Conservation (phyloP, 1,140 invertebrate genomes). For the Cardiocondyla obscurior region DNA sequence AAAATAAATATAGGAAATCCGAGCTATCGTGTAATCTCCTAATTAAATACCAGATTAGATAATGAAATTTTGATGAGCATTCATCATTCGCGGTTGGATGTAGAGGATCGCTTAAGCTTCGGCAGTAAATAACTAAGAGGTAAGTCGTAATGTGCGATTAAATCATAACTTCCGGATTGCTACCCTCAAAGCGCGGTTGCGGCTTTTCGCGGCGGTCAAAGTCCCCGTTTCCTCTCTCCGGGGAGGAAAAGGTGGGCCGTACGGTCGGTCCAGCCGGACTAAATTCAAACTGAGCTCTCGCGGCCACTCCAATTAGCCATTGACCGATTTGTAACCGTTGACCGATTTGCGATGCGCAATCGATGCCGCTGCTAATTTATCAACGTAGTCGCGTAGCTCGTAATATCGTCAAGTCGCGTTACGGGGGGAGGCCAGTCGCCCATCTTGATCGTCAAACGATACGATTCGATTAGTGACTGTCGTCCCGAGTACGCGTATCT, state of each 20-base stretch:
- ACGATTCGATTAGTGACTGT: neutral
- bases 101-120: neutral
- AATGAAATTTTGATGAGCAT: neutral
- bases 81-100: neutral
- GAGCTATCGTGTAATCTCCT: neutral
- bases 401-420: neutral
- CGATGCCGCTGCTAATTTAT: conserved; percentile 58
- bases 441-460: conserved; percentile 31
- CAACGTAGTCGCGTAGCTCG: conserved; percentile 2
- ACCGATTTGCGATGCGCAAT: conserved; percentile 72
- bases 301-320: conserved; percentile 74
- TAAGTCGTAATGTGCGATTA: conserved; percentile 23
- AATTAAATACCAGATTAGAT: neutral
- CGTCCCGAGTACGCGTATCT: neutral
- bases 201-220: conserved; percentile 55
- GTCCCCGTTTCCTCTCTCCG: conserved; percentile 61
- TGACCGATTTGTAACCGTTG: conserved; percentile 71
- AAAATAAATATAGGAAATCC: neutral
- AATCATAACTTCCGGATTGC: conserved; percentile 41
- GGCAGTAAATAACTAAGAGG: neutral
- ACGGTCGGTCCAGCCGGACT: conserved; percentile 52
- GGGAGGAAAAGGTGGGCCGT: conserved; percentile 37
- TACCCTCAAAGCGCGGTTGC: conserved; percentile 62
- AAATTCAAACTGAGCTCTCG: conserved; percentile 78
- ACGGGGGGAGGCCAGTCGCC: neutral